These are phyloP conservation scores for Malurus alboscapulatus DNA, from an alignment of 2,113 vertebrate species.

Conservation along the genomic window DNA sequence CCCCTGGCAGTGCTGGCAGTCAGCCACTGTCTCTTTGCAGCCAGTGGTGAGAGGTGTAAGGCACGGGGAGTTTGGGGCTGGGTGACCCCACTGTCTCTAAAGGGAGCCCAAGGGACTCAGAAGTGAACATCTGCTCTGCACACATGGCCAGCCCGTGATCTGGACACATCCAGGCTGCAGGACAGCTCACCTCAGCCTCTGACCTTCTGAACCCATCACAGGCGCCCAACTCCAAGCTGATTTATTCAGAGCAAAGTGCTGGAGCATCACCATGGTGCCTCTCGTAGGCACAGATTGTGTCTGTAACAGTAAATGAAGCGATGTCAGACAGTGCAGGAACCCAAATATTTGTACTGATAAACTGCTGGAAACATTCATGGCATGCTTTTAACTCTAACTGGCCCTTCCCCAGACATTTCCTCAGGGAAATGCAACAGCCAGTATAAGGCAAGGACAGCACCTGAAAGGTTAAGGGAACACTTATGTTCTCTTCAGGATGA, in stretches of 20 bases:
- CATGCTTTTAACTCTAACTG: background rate
- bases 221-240: background rate
- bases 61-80: background rate
- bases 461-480: background rate
- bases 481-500: background rate
- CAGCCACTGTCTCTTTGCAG: background rate
- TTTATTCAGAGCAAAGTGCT: background rate
- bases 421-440: background rate
- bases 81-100: background rate
- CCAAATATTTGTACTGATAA: background rate
- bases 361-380: background rate
- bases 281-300: background rate
- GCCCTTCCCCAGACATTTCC: background rate
- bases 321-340: background rate
- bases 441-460: background rate
- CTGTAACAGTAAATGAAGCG: background rate
- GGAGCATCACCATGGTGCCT: background rate
- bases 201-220: background rate
- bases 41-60: background rate
- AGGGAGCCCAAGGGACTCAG: background rate
- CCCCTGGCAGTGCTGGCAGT: background rate
- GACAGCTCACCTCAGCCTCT: fast-evolving
- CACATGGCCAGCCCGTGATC: fast-evolving
- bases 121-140: background rate
- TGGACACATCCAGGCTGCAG: background rate